Base-by-base conservation (phyloP, 2,888 invertebrate genomes). In the Rosalia funebris region DNA sequence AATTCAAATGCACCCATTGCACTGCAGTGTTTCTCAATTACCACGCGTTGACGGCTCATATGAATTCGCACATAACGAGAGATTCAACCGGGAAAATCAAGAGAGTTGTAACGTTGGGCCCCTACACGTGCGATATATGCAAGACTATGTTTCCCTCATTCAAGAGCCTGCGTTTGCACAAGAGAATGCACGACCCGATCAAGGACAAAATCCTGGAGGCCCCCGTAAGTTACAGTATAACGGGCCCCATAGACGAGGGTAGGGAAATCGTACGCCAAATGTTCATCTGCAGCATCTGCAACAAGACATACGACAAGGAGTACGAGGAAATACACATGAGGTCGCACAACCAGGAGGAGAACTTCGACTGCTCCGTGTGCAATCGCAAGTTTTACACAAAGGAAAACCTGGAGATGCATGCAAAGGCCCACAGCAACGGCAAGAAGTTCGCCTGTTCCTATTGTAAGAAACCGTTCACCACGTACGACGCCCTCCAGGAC, bases 111-210 rank as follows among this genome's bases (percentile, higher is more conserved):
- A 72, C 68, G 2, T 50, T 71, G 47, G 80, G 80, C 2, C 80
- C 82, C 0, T 87, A 84, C 65, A 77, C 84, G 48, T 91, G 91
- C 69, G 82, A 83, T 4, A 82, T 87, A n/a, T 91, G 91, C 71
- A 85, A 85, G 34, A 92, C 91, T 0, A 70, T 65, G 54, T 91
- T 91, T 71, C 83, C 85, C 0, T 86, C 88, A 0, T 87, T 87
- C 66, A 92, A 91, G 73, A 87, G 86, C 2, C 76, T 89, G 53
- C 83, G 89, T 69, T 80, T 92, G 44, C 92, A 92, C 75, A 86
- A 86, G 70, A 84, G 90, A 63, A 91, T 92, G 87, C 92, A 92
- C 69, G 87, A 88, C 31, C 89, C 90, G 1, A 83, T 88, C 2
- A 86, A 87, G 77, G 83, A 80, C 68, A 85, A 82, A 70, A 81